Evolutionary conservation across 2,113 vertebrate species (phyloP).

Genomic region (Maccullochella peelii): DNA sequence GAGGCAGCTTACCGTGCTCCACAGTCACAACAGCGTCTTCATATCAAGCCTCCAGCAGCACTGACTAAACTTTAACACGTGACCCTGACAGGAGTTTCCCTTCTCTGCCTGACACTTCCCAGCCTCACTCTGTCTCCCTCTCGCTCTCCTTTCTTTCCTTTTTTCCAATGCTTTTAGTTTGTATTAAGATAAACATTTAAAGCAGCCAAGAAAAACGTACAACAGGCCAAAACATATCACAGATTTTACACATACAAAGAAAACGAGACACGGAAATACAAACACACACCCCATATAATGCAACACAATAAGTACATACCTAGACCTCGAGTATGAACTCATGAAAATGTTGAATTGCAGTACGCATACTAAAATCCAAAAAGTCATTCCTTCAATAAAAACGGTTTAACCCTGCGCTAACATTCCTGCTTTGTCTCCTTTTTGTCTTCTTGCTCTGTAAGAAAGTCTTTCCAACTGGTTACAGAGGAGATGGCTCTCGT

Average conservation of each 20-base stretch:
- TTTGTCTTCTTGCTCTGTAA: slow-evolving; percentile 7
- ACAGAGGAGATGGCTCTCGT: slow-evolving; percentile 10
- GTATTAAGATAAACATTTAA: not conserved
- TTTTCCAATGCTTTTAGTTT: not conserved
- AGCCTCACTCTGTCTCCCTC: slow-evolving; percentile 11
- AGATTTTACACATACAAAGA: not conserved
- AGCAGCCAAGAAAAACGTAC: not conserved
- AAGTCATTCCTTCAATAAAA: not conserved
- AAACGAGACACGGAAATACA: not conserved
- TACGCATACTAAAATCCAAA: not conserved
- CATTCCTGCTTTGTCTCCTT: slow-evolving; percentile 4
- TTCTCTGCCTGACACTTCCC: slow-evolving; percentile 22
- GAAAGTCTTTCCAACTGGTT: slow-evolving; percentile 4
- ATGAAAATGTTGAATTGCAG: not conserved
- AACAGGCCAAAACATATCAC: not conserved
- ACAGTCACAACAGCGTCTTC: slow-evolving; percentile 39
- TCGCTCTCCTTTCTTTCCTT: not conserved
- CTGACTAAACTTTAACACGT: slow-evolving; percentile 52
- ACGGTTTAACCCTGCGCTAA: not conserved
- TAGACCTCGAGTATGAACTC: not conserved
- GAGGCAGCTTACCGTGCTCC: slow-evolving; percentile 63
- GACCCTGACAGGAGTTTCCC: slow-evolving; percentile 53
- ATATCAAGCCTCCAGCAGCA: slow-evolving; percentile 25
- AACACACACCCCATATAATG: not conserved
- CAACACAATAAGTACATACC: slow-evolving; percentile 20